Conservation (phyloP, 2,797 vertebrate genomes). For the Hydrophis major region DNA sequence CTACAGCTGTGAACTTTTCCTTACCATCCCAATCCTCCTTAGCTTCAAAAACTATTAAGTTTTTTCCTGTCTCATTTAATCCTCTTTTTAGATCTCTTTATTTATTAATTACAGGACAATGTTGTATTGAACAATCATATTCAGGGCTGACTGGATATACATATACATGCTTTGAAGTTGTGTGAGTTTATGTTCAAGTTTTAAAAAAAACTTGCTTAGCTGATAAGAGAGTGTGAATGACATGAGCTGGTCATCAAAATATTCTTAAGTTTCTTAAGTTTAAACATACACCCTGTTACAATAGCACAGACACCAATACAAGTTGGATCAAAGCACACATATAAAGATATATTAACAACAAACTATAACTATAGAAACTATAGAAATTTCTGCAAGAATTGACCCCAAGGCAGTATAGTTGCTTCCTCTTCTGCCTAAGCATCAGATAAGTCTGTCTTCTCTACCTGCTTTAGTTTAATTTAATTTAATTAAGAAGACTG, state of each 20-base stretch:
- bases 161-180: neutral
- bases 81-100: neutral
- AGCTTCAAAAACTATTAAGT: neutral
- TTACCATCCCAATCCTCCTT: neutral
- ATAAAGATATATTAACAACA: neutral
- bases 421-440: neutral
- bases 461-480: neutral
- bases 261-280: neutral
- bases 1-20: neutral
- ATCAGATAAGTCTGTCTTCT: neutral
- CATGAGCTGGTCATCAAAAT: neutral
- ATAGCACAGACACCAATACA: neutral
- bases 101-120: neutral
- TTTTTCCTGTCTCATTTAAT: neutral
- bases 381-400: neutral
- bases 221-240: neutral
- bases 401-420: neutral
- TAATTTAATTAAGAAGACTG: neutral
- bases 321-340: neutral
- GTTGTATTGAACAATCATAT: neutral
- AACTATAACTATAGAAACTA: neutral
- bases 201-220: neutral
- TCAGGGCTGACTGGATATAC: neutral
- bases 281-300: neutral
- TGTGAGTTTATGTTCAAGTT: neutral